Percentiles rank a stretch among this genome's conserved stretches.
Evolutionary conservation across 2,888 invertebrate species (phyloP).

Genomic region (Ptilodon capucinus): DNA sequence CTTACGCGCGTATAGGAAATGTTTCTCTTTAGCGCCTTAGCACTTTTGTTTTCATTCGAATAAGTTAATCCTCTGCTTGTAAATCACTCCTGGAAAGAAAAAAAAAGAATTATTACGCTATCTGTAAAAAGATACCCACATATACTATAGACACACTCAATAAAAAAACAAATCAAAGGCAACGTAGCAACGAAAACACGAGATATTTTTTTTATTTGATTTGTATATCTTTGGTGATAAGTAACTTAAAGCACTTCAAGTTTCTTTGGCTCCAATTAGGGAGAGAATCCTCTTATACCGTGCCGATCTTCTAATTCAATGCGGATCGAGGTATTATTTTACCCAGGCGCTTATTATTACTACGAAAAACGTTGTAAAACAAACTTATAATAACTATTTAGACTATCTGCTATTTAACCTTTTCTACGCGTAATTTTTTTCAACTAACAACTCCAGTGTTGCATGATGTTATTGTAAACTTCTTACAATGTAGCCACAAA

Average conservation of each 20-base stretch:
- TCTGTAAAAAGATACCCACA: no score
- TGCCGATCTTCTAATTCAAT: constrained; percentile 44
- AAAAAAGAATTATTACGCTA: constrained; percentile 29
- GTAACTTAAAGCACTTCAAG: constrained; percentile 44
- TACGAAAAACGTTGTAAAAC: no score
- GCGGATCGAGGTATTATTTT: constrained; percentile 35
- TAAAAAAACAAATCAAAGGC: constrained; percentile 33
- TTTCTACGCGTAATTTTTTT: no score
- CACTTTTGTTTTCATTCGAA: constrained; percentile 65
- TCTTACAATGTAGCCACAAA: background rate
- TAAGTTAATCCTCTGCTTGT: constrained; percentile 63
- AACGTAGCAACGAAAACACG: constrained; percentile 32
- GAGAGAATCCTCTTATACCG: constrained; percentile 48
- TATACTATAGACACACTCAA: no score
- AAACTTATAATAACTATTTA: background rate
- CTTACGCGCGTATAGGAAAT: constrained; percentile 42
- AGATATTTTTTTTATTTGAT: constrained; percentile 12
- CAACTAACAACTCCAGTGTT: background rate
- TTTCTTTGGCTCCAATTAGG: constrained; percentile 49
- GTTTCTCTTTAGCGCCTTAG: constrained; percentile 58
- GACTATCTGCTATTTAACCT: background rate
- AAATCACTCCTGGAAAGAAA: constrained; percentile 72
- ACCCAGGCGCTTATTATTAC: constrained; percentile 16
- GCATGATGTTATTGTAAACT: background rate
- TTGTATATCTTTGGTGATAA: constrained; percentile 19